Conservation (phyloP, 2,888 invertebrate species). For the Hydroisotoma schaefferi region DNA sequence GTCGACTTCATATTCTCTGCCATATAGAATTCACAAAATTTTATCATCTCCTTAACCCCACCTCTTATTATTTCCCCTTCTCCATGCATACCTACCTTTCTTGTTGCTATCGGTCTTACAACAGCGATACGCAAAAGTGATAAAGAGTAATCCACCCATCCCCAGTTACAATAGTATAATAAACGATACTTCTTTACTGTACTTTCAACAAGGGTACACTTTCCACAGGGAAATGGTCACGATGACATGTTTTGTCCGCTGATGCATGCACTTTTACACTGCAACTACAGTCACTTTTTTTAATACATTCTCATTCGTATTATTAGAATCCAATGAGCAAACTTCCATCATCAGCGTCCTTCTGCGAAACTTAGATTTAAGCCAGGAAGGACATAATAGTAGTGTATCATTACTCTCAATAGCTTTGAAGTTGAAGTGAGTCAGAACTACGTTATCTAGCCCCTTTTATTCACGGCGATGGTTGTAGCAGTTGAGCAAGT, state of each 20-base stretch:
- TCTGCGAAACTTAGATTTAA: no score
- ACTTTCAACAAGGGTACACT: background rate
- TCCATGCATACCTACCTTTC: background rate
- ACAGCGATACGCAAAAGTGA: background rate
- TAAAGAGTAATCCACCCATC: conserved; percentile 7
- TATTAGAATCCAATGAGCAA: no score
- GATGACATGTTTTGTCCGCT: background rate
- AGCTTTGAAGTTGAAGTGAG: no score
- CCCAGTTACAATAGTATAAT: conserved; percentile 1
- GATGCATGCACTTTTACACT: no score
- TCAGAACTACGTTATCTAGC: no score
- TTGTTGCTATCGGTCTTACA: background rate
- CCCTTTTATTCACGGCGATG: no score
- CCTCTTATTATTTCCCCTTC: conserved; percentile 2
- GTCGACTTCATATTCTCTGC: conserved; percentile 6
- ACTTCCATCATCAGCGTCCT: no score
- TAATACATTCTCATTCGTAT: no score
- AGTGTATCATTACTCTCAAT: no score
- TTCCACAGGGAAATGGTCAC: conserved; percentile 9
- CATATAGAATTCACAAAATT: background rate
- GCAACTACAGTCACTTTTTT: no score
- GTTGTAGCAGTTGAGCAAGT: no score
- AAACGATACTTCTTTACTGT: background rate
- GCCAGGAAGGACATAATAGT: no score
- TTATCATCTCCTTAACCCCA: conserved; percentile 1